phyloP scores from a whole-genome alignment of 1,140 invertebrate species.

The Hirudo medicinalis region DNA sequence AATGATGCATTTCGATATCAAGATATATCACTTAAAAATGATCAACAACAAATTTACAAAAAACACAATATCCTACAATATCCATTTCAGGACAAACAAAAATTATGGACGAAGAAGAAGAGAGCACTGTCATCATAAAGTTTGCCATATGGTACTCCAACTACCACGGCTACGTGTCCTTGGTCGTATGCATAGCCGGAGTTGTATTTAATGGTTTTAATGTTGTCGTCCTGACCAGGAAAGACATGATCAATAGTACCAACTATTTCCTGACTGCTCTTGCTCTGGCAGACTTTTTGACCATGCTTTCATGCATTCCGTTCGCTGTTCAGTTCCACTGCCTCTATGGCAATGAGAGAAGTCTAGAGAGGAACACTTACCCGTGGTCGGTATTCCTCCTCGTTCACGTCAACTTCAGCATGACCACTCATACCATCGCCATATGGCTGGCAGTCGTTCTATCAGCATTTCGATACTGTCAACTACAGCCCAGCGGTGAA shows the following conservation, averaged over 20 bases:
- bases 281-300: slow-evolving; percentile 67
- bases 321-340: slow-evolving; percentile 55
- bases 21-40: too few species aligned
- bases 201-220: slow-evolving; percentile 76
- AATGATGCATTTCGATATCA: too few species aligned
- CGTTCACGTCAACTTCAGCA: slow-evolving; percentile 49
- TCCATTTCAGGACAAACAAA: too few species aligned
- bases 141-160: slow-evolving; percentile 34
- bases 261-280: slow-evolving; percentile 69
- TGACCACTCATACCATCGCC: slow-evolving; percentile 76
- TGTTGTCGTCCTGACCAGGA: slow-evolving; percentile 70
- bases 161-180: slow-evolving; percentile 55
- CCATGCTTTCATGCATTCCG: slow-evolving; percentile 73
- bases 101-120: too few species aligned
- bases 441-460: slow-evolving; percentile 80
- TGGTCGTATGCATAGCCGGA: slow-evolving; percentile 69
- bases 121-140: too few species aligned
- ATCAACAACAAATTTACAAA: too few species aligned
- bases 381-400: slow-evolving; percentile 34
- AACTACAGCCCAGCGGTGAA: slow-evolving; percentile 57
- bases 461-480: slow-evolving; percentile 79
- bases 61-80: too few species aligned
- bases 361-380: slow-evolving; percentile 13
- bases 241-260: slow-evolving; percentile 67
- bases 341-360: slow-evolving; percentile 23